Percentiles rank a stretch among this genome's conserved stretches.
Evolutionary conservation across 2,113 vertebrate genomes (phyloP).

Genomic region (Nycticryphes semicollaris): DNA sequence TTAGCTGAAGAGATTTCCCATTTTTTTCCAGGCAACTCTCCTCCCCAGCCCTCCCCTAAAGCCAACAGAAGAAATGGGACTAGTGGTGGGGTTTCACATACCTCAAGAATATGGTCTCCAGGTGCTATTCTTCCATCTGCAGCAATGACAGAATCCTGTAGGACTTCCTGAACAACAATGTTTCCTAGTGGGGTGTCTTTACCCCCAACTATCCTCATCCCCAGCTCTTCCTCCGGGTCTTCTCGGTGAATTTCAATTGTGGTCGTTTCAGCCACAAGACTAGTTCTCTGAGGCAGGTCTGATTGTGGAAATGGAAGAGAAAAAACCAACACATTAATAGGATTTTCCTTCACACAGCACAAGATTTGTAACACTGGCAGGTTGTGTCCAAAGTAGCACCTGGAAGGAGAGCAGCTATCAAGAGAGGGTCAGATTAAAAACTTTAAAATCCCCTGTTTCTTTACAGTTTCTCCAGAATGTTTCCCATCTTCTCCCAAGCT

Average conservation of each 20-base stretch:
- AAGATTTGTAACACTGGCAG: neutral
- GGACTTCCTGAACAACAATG: slow-evolving; percentile 88
- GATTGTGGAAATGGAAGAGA: neutral
- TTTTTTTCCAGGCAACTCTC: neutral
- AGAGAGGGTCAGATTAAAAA: neutral
- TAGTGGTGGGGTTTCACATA: slow-evolving; percentile 23
- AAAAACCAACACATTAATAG: neutral
- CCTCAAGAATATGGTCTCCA: slow-evolving; percentile 92
- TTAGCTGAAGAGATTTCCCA: neutral
- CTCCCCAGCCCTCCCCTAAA: neutral
- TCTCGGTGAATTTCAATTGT: slow-evolving; percentile 84
- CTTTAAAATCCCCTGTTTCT: neutral
- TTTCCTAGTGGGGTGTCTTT: slow-evolving; percentile 92
- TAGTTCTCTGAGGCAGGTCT: slow-evolving; percentile 85
- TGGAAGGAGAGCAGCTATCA: neutral
- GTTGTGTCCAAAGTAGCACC: neutral
- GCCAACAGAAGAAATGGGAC: neutral
- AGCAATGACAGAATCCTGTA: slow-evolving; percentile 81
- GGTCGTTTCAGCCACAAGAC: slow-evolving; percentile 86
- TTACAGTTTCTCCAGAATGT: neutral
- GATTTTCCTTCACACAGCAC: neutral
- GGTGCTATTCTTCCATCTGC: slow-evolving; percentile 86
- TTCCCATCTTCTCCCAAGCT: neutral
- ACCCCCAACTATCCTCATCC: slow-evolving; percentile 89
- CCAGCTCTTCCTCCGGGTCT: slow-evolving; percentile 84